Evolutionary conservation across 2,113 vertebrate genomes (phyloP).

Genomic region (Chunga burmeisteri): DNA sequence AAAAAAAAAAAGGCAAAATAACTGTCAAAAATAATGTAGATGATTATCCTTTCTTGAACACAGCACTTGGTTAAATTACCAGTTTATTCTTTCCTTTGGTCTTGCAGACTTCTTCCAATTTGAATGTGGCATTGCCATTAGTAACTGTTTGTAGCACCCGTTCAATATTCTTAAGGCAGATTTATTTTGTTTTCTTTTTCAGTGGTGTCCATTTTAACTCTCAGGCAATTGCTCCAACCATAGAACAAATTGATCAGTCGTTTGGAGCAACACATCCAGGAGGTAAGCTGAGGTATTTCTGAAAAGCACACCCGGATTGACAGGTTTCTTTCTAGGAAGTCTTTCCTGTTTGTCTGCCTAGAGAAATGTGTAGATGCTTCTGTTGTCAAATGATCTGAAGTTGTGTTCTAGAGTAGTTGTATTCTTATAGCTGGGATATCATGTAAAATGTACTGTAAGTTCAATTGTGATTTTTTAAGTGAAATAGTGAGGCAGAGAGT

Average conservation of each 20-base stretch:
- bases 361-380: background rate
- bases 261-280: conserved; percentile 98
- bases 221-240: conserved; percentile 96
- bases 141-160: background rate
- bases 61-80: background rate
- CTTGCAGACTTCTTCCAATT: background rate
- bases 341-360: background rate
- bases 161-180: background rate
- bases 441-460: background rate
- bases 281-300: conserved; percentile 77
- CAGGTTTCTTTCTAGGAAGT: background rate
- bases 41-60: background rate
- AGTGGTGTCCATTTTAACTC: conserved; percentile 99
- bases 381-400: background rate
- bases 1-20: background rate
- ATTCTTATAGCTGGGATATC: background rate
- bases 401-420: background rate
- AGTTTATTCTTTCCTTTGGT: background rate
- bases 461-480: background rate
- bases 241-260: conserved; percentile 99
- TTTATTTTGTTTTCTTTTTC: conserved; percentile 46
- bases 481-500: background rate
- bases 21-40: background rate
- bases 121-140: background rate
- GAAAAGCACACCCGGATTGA: background rate